These are phyloP conservation scores for Diplazon laetatorius DNA, from an alignment of 2,888 invertebrate species.

Conservation along the genomic window DNA sequence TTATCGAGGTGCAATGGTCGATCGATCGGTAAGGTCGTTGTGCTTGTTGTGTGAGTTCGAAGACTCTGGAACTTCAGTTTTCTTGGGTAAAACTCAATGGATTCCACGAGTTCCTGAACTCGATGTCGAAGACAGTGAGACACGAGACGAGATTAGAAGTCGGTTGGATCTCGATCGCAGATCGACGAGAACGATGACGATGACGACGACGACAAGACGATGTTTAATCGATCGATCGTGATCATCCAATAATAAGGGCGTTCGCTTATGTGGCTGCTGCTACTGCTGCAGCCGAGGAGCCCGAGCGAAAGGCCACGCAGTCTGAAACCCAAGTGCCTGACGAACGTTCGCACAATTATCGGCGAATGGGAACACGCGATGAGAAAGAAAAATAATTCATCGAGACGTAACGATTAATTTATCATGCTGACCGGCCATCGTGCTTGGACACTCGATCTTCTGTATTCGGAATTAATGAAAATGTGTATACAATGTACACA, in stretches of 20 bases:
- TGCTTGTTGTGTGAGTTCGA: constrained; percentile 27
- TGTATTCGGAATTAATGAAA: not conserved
- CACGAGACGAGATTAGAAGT: constrained; percentile 25
- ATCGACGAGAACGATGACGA: constrained; percentile 47
- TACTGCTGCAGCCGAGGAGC: not conserved
- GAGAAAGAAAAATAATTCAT: constrained; percentile 12
- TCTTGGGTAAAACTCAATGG: constrained; percentile 37
- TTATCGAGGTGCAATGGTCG: constrained; percentile 6
- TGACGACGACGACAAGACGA: constrained; percentile 36
- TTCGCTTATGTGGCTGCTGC: no score
- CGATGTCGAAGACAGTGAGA: constrained; percentile 15
- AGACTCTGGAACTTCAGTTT: constrained; percentile 51
- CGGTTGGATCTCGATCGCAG: constrained; percentile 10
- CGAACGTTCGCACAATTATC: constrained; percentile 42
- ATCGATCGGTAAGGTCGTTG: constrained; percentile 44
- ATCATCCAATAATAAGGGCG: constrained; percentile 53
- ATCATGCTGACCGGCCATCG: not conserved
- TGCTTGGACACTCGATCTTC: not conserved
- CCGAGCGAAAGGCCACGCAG: constrained; percentile 25
- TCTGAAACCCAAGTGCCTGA: constrained; percentile 19
- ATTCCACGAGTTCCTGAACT: constrained; percentile 38
- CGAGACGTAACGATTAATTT: constrained; percentile 22
- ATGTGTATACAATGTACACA: no score
- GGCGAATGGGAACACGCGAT: constrained; percentile 40
- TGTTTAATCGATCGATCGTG: constrained; percentile 60